A percentile compares a stretch with the other conserved stretches of the same genome.
phyloP scores from a whole-genome alignment of 1,140 invertebrate genomes.

The Seison nebaliae region DNA sequence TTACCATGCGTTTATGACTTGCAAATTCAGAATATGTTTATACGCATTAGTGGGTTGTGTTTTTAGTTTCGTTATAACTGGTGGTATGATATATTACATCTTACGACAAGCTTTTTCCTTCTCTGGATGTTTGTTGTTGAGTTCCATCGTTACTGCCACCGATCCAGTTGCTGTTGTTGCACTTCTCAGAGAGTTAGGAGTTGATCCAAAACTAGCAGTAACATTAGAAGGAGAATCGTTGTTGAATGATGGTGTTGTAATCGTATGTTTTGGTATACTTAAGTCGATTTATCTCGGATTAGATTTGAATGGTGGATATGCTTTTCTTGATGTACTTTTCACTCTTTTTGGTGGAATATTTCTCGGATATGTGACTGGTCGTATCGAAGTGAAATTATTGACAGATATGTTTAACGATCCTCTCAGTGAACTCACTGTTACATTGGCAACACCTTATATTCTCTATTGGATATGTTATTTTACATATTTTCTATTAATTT shows the following conservation, averaged over 20 bases:
- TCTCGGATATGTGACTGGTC: slow-evolving; percentile 12
- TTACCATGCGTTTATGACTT: too few species aligned
- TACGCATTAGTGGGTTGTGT: slow-evolving; percentile 1
- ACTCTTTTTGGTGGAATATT: slow-evolving; percentile 17
- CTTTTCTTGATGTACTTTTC: background rate
- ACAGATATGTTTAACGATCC: too few species aligned
- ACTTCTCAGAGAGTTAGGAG: slow-evolving; percentile 26
- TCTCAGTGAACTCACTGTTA: too few species aligned
- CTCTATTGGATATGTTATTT: too few species aligned
- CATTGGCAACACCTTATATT: too few species aligned
- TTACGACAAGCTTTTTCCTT: slow-evolving; percentile 14
- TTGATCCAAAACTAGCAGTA: slow-evolving; percentile 24
- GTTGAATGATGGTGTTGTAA: slow-evolving; percentile 31
- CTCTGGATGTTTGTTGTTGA: slow-evolving; percentile 28
- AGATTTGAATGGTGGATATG: slow-evolving; percentile 11
- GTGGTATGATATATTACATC: slow-evolving; percentile 18
- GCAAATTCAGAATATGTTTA: too few species aligned
- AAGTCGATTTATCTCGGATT: slow-evolving; percentile 19
- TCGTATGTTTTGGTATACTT: slow-evolving; percentile 28
- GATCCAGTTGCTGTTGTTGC: slow-evolving; percentile 31
- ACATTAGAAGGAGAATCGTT: slow-evolving; percentile 31
- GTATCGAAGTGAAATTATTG: background rate
- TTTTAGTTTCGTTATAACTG: slow-evolving; percentile 7
- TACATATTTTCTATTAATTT: too few species aligned
- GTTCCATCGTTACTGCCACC: slow-evolving; percentile 27